Evolutionary conservation across 2,113 vertebrate genomes (phyloP).

Genomic region (Tachycineta bicolor): DNA sequence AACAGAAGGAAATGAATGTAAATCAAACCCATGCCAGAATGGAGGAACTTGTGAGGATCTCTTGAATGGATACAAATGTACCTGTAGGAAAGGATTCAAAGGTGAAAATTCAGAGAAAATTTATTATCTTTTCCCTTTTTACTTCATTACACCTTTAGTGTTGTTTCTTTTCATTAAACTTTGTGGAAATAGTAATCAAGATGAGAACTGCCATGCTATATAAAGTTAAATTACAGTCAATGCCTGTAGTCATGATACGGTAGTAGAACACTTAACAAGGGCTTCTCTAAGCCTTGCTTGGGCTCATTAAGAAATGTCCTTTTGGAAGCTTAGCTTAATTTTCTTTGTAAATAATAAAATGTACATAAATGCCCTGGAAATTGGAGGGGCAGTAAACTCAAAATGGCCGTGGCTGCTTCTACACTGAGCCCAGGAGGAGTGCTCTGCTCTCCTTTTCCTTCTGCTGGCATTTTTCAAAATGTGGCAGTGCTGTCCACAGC

Average conservation of each 20-base stretch:
- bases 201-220: not conserved
- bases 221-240: not conserved
- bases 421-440: not conserved
- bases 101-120: constrained; percentile 68
- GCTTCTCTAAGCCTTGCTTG: not conserved
- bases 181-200: not conserved
- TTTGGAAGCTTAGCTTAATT: not conserved
- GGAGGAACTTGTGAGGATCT: constrained; percentile 84
- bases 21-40: constrained; percentile 86
- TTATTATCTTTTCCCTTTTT: not conserved
- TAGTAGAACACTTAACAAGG: not conserved
- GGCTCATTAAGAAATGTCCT: not conserved
- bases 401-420: not conserved
- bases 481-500: not conserved
- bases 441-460: not conserved
- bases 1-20: constrained; percentile 87
- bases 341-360: not conserved
- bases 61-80: constrained; percentile 86
- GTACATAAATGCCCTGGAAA: not conserved
- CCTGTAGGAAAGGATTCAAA: constrained; percentile 86
- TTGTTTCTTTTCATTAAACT: not conserved
- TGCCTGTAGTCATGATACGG: not conserved
- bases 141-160: not conserved
- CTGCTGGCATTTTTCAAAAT: not conserved
- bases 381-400: not conserved